Evolutionary conservation across 1,140 invertebrate species (phyloP).

Genomic region (Drosophila melanogaster): DNA sequence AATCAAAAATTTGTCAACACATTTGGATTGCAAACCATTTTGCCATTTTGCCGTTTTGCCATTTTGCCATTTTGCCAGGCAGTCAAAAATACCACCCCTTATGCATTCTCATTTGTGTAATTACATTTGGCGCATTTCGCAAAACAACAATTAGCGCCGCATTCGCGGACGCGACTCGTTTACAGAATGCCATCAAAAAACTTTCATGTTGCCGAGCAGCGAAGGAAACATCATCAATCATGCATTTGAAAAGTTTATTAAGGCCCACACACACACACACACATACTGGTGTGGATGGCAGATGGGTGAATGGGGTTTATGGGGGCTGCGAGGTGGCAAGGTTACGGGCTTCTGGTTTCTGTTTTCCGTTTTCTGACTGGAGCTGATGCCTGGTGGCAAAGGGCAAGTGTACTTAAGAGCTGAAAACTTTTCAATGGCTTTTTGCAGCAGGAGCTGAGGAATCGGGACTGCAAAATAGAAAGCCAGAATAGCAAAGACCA

Average conservation of each 20-base stretch:
- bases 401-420: slow-evolving; percentile 72
- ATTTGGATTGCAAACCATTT: slow-evolving; percentile 12
- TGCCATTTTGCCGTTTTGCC: not conserved
- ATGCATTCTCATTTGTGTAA: slow-evolving; percentile 73
- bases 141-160: slow-evolving; percentile 69
- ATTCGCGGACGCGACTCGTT: slow-evolving; percentile 64
- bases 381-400: slow-evolving; percentile 12
- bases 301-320: not conserved
- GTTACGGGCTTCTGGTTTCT: not conserved
- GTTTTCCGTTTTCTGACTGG: not conserved
- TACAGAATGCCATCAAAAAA: slow-evolving; percentile 62
- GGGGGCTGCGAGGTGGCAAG: not conserved
- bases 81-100: not conserved
- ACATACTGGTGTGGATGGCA: not conserved
- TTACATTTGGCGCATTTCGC: slow-evolving; percentile 73
- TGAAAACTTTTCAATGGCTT: slow-evolving; percentile 76
- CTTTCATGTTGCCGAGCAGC: slow-evolving; percentile 43
- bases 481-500: slow-evolving; percentile 34
- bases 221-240: slow-evolving; percentile 76
- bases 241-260: slow-evolving; percentile 81
- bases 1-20: slow-evolving; percentile 55
- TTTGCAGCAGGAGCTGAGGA: slow-evolving; percentile 24
- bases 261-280: slow-evolving; percentile 35
- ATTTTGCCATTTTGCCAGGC: slow-evolving; percentile 1
- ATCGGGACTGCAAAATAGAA: not conserved